Evolutionary conservation across 2,113 vertebrate genomes (phyloP), one percentile per base, ranked within the genome.

Genomic region (Megalops atlanticus): DNA sequence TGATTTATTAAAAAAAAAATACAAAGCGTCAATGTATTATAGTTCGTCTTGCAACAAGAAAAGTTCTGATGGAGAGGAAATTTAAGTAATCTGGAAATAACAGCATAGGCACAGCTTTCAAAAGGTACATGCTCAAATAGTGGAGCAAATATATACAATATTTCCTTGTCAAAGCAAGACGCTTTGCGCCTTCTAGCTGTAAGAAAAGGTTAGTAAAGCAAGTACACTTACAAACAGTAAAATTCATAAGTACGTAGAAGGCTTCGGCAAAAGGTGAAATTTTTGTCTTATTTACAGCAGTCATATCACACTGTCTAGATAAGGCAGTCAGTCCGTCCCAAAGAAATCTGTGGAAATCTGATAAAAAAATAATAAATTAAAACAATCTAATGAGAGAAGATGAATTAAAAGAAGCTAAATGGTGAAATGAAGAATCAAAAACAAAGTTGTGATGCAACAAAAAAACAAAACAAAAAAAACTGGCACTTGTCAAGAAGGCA

Each of bases 1-100:
- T 87, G 87, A 94, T 92, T 93, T 86, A 88, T 92, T 91, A 92
- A 92, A 93, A 87, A n/a, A 85, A 95, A 93, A 92, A 88, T 87
- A 91, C 88, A 86, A 89, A 92, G 90, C 92, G 87, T 93, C 83
- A 86, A 89, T 85, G 89, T 84, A 89, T 88, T 88, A 90, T 89
- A 90, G 89, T 85, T 84, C 80, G 80, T 88, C 84, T 89, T 86
- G 68, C 78, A 88, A 86, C 86, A 89, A 85, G 58, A 82, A 88
- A 84, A 87, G 85, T 85, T 88, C 86, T 84, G 78, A 38, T 35
- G 80, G 83, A 90, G 87, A 90, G 81, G 83, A 81, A 33, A 77
- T 68, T 85, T 79, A 89, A 90, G 81, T 80, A 87, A 80, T 81
- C 87, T 76, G 77, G 89, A 91, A 84, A 89, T 82, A 89, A 86